Percentiles rank a stretch among this genome's conserved stretches.
phyloP scores from a whole-genome alignment of 2,888 invertebrate genomes.

The Nezara viridula region DNA sequence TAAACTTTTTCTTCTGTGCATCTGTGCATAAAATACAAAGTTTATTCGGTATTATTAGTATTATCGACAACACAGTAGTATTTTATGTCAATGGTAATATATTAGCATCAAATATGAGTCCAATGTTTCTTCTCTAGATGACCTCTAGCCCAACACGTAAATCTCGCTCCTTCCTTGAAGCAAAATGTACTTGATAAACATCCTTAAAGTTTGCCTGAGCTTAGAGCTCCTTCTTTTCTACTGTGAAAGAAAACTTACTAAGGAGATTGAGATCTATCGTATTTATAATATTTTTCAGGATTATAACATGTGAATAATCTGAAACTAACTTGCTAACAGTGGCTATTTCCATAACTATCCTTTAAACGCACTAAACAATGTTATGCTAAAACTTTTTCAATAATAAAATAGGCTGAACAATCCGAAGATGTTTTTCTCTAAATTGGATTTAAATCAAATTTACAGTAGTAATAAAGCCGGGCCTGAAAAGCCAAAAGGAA shows the following conservation, averaged over 20 bases:
- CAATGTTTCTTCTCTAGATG: neutral
- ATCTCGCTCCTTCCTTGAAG: neutral
- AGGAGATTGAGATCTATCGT: neutral
- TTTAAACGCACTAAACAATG: no score
- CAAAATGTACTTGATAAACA: neutral
- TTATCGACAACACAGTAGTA: no score
- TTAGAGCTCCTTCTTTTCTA: neutral
- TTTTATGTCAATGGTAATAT: neutral
- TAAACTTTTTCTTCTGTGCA: no score
- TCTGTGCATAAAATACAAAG: no score
- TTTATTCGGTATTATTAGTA: no score
- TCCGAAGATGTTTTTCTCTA: neutral
- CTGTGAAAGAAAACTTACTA: neutral
- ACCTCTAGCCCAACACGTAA: neutral
- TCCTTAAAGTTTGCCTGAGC: neutral
- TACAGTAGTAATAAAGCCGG: neutral
- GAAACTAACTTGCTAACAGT: neutral
- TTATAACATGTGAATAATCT: neutral
- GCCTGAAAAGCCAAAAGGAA: neutral
- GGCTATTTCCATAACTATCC: no score
- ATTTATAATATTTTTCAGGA: neutral
- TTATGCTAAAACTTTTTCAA: no score
- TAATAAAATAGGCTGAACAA: neutral
- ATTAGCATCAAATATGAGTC: neutral
- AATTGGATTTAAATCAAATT: neutral